phyloP scores from a whole-genome alignment of 2,888 invertebrate genomes.

The Trichacis sp. region DNA sequence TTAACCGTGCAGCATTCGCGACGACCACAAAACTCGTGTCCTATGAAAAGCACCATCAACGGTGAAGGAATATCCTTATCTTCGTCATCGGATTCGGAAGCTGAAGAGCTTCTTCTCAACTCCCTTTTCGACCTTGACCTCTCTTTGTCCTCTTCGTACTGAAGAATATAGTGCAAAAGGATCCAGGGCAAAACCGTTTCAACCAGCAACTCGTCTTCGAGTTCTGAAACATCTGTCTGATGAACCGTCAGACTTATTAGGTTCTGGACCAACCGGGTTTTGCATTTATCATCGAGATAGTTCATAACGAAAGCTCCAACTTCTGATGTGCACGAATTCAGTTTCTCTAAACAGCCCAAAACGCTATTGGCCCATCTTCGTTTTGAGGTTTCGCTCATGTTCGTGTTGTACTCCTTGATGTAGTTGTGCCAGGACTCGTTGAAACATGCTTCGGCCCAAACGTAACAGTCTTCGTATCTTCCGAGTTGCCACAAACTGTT shows the following conservation, averaged over 20 bases:
- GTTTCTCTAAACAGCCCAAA: slow-evolving; percentile 68
- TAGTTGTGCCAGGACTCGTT: slow-evolving; percentile 80
- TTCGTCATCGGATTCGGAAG: slow-evolving; percentile 64
- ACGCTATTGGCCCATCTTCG: slow-evolving; percentile 71
- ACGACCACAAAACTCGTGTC: slow-evolving; percentile 86
- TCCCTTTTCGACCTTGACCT: slow-evolving; percentile 68
- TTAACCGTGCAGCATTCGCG: slow-evolving; percentile 84
- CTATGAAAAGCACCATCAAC: slow-evolving; percentile 82
- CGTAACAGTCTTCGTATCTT: slow-evolving; percentile 75
- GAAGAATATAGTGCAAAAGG: slow-evolving; percentile 82
- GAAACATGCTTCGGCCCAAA: slow-evolving; percentile 83
- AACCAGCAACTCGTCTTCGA: slow-evolving; percentile 75
- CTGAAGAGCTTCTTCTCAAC: slow-evolving; percentile 40
- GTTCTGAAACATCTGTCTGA: slow-evolving; percentile 80
- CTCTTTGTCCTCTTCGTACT: slow-evolving; percentile 78
- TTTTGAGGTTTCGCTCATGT: slow-evolving; percentile 21
- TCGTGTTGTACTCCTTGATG: slow-evolving; percentile 60
- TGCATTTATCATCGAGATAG: slow-evolving; percentile 72
- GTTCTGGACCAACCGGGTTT: slow-evolving; percentile 79
- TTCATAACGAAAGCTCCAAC: slow-evolving; percentile 71
- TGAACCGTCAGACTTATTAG: slow-evolving; percentile 82
- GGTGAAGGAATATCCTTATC: slow-evolving; percentile 79
- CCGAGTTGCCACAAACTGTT: slow-evolving; percentile 77
- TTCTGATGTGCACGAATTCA: slow-evolving; percentile 71
- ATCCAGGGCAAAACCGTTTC: slow-evolving; percentile 86